Evolutionary conservation across 2,113 vertebrate species (phyloP).

Genomic region (Sinocyclocheilus anophthalmus): DNA sequence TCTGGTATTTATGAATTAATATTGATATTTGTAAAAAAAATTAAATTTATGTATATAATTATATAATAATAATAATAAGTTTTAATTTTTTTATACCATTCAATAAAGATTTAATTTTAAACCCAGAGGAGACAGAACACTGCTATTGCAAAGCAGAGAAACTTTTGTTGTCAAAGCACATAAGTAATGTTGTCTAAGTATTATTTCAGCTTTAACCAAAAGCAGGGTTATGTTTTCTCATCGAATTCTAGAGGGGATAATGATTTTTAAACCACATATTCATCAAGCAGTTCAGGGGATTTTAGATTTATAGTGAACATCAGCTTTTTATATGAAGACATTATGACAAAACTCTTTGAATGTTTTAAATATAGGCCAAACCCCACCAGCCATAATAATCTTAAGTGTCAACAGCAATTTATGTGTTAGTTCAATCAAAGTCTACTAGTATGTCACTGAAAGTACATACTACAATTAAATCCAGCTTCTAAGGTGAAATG

Average conservation of each 20-base stretch:
- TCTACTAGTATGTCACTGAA: constrained; percentile 9
- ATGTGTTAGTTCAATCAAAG: constrained; percentile 33
- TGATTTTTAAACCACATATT: constrained; percentile 35
- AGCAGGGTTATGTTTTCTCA: constrained; percentile 19
- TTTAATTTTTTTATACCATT: no score
- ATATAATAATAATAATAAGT: no score
- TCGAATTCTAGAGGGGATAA: constrained; percentile 27
- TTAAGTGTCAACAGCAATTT: constrained; percentile 35
- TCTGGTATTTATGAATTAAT: not conserved
- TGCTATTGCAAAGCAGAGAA: not conserved
- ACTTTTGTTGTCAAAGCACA: constrained; percentile 8
- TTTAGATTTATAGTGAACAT: not conserved
- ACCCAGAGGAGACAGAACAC: not conserved
- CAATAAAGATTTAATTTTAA: no score
- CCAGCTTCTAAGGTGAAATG: constrained; percentile 35
- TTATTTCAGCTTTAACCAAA: constrained; percentile 25
- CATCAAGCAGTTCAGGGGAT: not conserved
- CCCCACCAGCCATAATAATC: not conserved
- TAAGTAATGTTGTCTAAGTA: constrained; percentile 1
- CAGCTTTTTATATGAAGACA: not conserved
- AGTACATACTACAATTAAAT: not conserved
- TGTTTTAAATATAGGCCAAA: constrained; percentile 5
- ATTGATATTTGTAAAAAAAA: no score
- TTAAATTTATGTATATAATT: no score
- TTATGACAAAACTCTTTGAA: constrained; percentile 9